A percentile compares a stretch with the other conserved stretches of the same genome.
phyloP scores from a whole-genome alignment of 2,113 vertebrate species.

The Onychorhynchus coronatus region DNA sequence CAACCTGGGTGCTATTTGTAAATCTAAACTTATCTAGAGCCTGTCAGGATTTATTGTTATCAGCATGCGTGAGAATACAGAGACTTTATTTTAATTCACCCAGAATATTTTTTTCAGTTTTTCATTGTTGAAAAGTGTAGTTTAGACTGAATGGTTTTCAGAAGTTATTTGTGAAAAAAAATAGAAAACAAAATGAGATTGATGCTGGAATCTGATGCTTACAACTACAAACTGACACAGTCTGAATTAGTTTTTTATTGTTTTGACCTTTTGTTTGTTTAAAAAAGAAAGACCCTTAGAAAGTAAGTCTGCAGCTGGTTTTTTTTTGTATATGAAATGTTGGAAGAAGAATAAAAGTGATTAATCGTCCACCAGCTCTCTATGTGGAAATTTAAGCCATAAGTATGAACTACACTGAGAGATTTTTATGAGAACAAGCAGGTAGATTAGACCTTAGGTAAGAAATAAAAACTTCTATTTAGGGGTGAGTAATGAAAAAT shows the following conservation, averaged over 20 bases:
- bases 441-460: background rate
- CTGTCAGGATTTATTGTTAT: background rate
- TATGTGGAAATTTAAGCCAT: background rate
- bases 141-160: background rate
- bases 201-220: background rate
- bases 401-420: background rate
- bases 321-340: background rate
- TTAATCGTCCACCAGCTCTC: background rate
- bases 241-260: background rate
- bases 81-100: background rate
- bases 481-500: background rate
- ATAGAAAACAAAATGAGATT: background rate
- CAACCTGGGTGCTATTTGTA: background rate
- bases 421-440: background rate
- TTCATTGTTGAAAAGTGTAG: background rate
- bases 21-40: background rate
- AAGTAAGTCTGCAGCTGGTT: background rate
- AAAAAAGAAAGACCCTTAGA: background rate
- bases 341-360: background rate
- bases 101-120: background rate
- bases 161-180: background rate
- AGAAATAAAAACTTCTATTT: background rate
- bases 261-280: background rate
- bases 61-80: background rate
- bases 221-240: background rate